phyloP scores from a whole-genome alignment of 1,140 invertebrate species.

The Medauroidea extradentata region DNA sequence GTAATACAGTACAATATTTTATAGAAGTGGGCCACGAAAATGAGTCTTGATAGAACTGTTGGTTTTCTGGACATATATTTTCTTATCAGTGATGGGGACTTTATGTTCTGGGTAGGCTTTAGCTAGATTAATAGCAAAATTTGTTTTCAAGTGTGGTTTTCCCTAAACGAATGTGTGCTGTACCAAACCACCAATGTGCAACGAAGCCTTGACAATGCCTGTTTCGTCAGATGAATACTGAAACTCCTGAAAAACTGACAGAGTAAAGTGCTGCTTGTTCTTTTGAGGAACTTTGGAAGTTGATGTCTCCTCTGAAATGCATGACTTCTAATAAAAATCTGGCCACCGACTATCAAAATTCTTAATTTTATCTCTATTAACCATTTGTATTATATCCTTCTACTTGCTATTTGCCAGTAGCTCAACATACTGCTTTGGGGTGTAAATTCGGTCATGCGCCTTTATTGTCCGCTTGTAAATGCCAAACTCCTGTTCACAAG shows the following conservation, averaged over 20 bases:
- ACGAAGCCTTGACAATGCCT: conserved; percentile 6
- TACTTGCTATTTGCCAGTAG: conserved; percentile 8
- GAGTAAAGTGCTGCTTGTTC: conserved; percentile 6
- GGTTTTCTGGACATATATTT: not conserved
- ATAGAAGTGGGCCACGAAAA: not conserved
- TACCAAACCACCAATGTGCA: conserved; percentile 6
- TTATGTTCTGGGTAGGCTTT: conserved; percentile 1
- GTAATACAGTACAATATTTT: too few relatives aligned
- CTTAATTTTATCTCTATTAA: conserved; percentile 4
- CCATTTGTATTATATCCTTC: too few relatives aligned
- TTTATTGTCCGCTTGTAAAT: conserved; percentile 16
- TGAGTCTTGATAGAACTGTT: conserved; percentile 5
- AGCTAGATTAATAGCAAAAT: not conserved
- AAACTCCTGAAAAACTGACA: conserved; percentile 7
- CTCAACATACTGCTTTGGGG: conserved; percentile 7
- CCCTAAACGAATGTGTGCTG: conserved; percentile 2
- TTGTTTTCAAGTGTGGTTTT: not conserved
- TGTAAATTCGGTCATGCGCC: conserved; percentile 2
- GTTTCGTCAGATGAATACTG: not conserved
- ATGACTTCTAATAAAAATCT: conserved; percentile 6
- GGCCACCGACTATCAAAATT: conserved; percentile 14
- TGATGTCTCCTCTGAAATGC: conserved; percentile 7
- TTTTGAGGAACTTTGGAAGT: not conserved
- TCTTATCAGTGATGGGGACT: conserved; percentile 7
- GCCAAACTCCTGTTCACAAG: conserved; percentile 20